Percentiles rank a stretch among this genome's conserved stretches.
Evolutionary conservation across 92 coral and sea anemone genomes (phyloP).

Genomic region (Phymanthus crucifer): DNA sequence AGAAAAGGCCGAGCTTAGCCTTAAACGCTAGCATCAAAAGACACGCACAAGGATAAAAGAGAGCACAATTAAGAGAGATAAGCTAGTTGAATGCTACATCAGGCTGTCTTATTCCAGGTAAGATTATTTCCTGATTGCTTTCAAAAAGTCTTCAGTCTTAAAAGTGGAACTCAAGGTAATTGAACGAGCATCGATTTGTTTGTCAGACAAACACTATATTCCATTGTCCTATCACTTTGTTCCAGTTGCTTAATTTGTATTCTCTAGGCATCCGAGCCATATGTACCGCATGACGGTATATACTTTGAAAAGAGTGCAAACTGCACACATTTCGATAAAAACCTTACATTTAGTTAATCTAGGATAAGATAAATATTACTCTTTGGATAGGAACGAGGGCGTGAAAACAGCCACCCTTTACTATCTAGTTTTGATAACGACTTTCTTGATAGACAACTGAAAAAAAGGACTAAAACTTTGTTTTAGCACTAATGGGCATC

Average conservation of each 20-base stretch:
- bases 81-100: background rate
- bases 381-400: background rate
- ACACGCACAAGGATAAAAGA: no score
- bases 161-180: background rate
- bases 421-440: background rate
- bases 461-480: background rate
- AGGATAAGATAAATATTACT: background rate
- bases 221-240: background rate
- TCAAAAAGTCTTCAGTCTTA: background rate
- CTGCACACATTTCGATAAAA: background rate
- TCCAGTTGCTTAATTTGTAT: no score
- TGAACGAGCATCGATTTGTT: background rate
- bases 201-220: no score
- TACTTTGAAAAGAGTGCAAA: background rate
- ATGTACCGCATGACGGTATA: no score
- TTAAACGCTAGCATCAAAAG: no score
- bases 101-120: background rate
- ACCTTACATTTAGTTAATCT: background rate
- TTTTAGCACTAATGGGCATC: background rate
- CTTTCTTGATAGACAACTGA: background rate
- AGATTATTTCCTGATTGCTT: background rate
- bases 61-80: no score
- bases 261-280: background rate
- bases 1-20: background rate
- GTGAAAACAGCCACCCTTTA: background rate